Evolutionary conservation across 2,888 invertebrate species (phyloP).

Genomic region (Gastracanthus pulcherrimus): DNA sequence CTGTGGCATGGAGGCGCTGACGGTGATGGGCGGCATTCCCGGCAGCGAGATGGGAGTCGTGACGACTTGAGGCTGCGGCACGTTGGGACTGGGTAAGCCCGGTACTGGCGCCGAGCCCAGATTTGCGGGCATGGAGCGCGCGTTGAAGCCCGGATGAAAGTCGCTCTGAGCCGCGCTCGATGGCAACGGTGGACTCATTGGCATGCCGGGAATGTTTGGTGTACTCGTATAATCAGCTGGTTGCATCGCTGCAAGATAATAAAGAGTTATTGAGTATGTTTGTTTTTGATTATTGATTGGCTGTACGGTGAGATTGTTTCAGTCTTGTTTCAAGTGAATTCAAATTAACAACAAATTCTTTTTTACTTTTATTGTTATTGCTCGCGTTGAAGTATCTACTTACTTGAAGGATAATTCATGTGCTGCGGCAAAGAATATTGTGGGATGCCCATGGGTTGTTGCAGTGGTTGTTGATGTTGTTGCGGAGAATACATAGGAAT

Average conservation of each 20-base stretch:
- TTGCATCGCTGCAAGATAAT: constrained; percentile 59
- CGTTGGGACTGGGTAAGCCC: constrained; percentile 68
- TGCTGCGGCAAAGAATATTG: constrained; percentile 39
- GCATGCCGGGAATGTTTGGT: constrained; percentile 75
- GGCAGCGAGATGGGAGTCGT: constrained; percentile 86
- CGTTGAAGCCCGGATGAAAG: constrained; percentile 47
- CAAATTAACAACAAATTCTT: too few relatives aligned
- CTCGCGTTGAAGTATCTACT: too few relatives aligned
- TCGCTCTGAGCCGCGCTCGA: constrained; percentile 35
- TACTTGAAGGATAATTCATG: constrained; percentile 46
- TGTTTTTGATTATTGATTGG: neutral
- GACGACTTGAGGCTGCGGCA: constrained; percentile 75
- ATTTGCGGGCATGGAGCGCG: constrained; percentile 34
- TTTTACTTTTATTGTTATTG: neutral
- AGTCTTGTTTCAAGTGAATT: too few relatives aligned
- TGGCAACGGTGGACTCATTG: constrained; percentile 67
- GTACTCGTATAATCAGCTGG: constrained; percentile 64
- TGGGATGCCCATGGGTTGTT: constrained; percentile 15
- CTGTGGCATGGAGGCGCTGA: constrained; percentile 84
- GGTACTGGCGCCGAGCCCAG: constrained; percentile 66
- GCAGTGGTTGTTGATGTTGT: constrained; percentile 27
- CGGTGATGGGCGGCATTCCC: constrained; percentile 89
- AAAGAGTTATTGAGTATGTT: neutral
- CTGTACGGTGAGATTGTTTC: too few relatives aligned
- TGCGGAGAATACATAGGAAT: constrained; percentile 48